Evolutionary conservation across 2,888 invertebrate genomes (phyloP).

Genomic region (Helobdella robusta): DNA sequence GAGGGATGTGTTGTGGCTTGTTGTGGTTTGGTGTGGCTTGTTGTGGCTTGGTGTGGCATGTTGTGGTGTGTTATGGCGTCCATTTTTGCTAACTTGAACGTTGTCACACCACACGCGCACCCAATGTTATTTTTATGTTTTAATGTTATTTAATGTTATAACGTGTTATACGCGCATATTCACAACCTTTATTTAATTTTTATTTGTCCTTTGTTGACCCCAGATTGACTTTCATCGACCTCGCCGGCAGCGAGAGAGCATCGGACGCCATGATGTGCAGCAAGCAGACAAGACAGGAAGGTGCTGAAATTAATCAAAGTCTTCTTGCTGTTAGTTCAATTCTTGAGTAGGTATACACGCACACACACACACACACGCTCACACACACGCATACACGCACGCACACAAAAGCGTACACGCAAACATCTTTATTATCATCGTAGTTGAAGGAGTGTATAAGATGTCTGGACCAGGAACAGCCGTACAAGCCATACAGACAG

Average conservation of each 20-base stretch:
- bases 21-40: too few relatives aligned
- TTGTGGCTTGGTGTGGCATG: too few relatives aligned
- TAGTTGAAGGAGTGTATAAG: constrained; percentile 49
- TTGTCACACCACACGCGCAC: background rate
- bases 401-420: too few relatives aligned
- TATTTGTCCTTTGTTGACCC: constrained; percentile 18
- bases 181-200: background rate
- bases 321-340: constrained; percentile 43
- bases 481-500: constrained; percentile 48
- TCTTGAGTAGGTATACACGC: background rate
- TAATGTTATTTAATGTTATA: background rate
- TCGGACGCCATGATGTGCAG: constrained; percentile 45
- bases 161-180: background rate
- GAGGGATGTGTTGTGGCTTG: too few relatives aligned
- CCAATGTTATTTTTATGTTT: background rate
- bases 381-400: too few relatives aligned
- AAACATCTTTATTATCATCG: constrained; percentile 23
- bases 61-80: too few relatives aligned
- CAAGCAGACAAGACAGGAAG: constrained; percentile 46
- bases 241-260: constrained; percentile 49
- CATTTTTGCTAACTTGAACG: background rate
- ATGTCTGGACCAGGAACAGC: constrained; percentile 46
- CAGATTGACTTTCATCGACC: constrained; percentile 48
- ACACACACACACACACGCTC: too few relatives aligned
- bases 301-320: constrained; percentile 49